Conservation (phyloP, 2,113 vertebrate genomes). For the Nannobrachium achirus region DNA sequence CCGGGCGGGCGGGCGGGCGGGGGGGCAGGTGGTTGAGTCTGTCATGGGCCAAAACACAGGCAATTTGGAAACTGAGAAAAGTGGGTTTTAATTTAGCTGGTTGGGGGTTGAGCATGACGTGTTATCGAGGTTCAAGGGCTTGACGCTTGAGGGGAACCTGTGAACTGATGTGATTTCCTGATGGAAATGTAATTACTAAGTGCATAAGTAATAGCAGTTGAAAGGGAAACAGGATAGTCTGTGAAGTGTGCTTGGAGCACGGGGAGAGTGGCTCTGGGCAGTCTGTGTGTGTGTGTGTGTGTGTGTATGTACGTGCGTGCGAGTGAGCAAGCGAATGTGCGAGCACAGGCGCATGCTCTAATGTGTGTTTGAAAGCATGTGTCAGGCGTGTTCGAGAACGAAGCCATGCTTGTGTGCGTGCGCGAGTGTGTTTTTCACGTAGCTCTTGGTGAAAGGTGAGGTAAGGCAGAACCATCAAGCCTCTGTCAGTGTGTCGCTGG, state of each 20-base stretch:
- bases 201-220: constrained; percentile 54
- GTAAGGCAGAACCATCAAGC: constrained; percentile 71
- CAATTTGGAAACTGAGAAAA: constrained; percentile 30
- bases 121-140: constrained; percentile 57
- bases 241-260: constrained; percentile 66
- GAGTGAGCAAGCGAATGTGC: constrained; percentile 19
- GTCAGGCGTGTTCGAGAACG: neutral
- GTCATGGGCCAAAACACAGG: constrained; percentile 33
- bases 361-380: neutral
- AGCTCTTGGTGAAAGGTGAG: constrained; percentile 52
- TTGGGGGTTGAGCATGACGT: constrained; percentile 54
- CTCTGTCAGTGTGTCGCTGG: constrained; percentile 72
- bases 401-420: neutral
- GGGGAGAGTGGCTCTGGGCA: constrained; percentile 22
- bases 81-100: constrained; percentile 43
- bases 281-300: constrained; percentile 39
- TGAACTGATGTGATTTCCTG: constrained; percentile 15
- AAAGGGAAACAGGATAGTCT: constrained; percentile 72
- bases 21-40: constrained; percentile 31
- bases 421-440: neutral
- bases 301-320: constrained; percentile 25
- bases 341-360: neutral
- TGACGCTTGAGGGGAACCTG: constrained; percentile 64
- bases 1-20: neutral
- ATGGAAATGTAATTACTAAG: constrained; percentile 73